Evolutionary conservation across 2,888 invertebrate species (phyloP).

Genomic region (Drepana falcataria): DNA sequence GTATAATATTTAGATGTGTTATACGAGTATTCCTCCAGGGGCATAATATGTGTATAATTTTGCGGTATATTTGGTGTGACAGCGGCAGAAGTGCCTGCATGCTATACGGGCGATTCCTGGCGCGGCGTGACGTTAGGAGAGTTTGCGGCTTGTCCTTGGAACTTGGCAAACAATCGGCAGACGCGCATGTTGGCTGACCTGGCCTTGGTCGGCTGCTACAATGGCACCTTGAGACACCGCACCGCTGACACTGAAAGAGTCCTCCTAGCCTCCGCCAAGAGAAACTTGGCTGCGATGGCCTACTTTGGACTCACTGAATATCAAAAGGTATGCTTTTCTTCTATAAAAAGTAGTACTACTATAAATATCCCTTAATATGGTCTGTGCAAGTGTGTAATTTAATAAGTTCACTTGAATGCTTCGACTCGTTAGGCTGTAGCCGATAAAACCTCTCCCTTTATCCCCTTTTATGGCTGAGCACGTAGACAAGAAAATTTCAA

Average conservation of each 20-base stretch:
- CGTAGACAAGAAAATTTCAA: constrained; percentile 1
- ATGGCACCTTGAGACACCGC: constrained; percentile 85
- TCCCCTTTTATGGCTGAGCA: constrained; percentile 1
- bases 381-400: not conserved
- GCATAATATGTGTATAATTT: not conserved
- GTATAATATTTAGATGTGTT: not conserved
- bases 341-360: constrained; percentile 6
- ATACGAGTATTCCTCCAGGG: not conserved
- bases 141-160: constrained; percentile 94
- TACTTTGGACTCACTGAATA: constrained; percentile 98
- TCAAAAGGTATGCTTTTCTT: constrained; percentile 83
- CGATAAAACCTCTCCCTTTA: not conserved
- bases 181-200: constrained; percentile 98
- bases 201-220: constrained; percentile 96
- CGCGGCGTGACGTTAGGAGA: constrained; percentile 92
- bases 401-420: not conserved
- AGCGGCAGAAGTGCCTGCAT: constrained; percentile 90
- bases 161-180: constrained; percentile 97
- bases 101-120: constrained; percentile 90
- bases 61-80: constrained; percentile 1
- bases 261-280: constrained; percentile 96
- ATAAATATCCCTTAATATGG: not conserved
- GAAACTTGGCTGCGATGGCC: constrained; percentile 95
- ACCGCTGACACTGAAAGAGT: constrained; percentile 87
- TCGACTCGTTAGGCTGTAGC: not conserved